These are phyloP conservation scores for Napeogenes sylphis DNA, from an alignment of 2,888 invertebrate species.

Conservation along the genomic window DNA sequence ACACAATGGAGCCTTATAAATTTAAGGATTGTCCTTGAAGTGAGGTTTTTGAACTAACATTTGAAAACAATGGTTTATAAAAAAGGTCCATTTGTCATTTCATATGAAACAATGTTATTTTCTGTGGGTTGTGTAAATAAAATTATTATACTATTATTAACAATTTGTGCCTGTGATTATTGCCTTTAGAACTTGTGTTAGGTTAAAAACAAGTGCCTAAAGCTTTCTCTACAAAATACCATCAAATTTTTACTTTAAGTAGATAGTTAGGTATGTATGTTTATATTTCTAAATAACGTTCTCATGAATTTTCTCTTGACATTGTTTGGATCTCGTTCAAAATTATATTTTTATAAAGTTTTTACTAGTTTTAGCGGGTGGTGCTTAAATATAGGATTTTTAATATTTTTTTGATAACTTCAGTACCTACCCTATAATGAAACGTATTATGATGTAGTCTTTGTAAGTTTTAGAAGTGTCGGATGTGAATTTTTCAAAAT, in stretches of 20 bases:
- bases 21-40: slow-evolving; percentile 20
- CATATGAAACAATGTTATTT: slow-evolving; percentile 11
- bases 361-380: slow-evolving; percentile 60
- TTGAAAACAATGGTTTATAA: slow-evolving; percentile 4
- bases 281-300: slow-evolving; percentile 47
- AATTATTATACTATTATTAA: neutral
- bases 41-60: slow-evolving; percentile 25
- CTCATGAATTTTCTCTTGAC: slow-evolving; percentile 47
- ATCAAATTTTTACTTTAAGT: slow-evolving; percentile 56
- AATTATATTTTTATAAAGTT: slow-evolving; percentile 48
- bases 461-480: slow-evolving; percentile 56
- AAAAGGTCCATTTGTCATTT: slow-evolving; percentile 16
- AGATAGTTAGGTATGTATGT: slow-evolving; percentile 54
- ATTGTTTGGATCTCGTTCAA: slow-evolving; percentile 64
- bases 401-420: slow-evolving; percentile 43
- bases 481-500: slow-evolving; percentile 62
- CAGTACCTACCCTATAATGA: slow-evolving; percentile 56
- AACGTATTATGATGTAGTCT: slow-evolving; percentile 67
- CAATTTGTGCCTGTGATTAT: slow-evolving; percentile 21
- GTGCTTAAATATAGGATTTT: slow-evolving; percentile 61
- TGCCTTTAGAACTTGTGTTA: slow-evolving; percentile 30
- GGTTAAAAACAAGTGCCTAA: slow-evolving; percentile 22
- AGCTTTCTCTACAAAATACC: slow-evolving; percentile 28
- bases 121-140: neutral
- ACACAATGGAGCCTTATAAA: slow-evolving; percentile 26